These are phyloP conservation scores for Piezodorus guildinii DNA, from an alignment of 1,140 invertebrate species.

Conservation along the genomic window DNA sequence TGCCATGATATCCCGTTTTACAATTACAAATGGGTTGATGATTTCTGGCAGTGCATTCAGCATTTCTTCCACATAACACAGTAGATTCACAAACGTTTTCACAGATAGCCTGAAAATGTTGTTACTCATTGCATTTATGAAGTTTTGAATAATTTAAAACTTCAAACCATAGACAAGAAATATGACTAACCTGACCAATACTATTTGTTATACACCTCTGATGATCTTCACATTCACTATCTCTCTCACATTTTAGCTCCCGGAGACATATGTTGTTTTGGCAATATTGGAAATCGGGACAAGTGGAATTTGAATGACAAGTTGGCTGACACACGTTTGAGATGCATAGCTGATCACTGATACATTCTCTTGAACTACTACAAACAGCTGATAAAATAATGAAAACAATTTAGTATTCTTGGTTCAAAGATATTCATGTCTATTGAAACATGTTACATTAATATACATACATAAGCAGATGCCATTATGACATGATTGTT, in stretches of 20 bases:
- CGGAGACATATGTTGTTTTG: constrained; percentile 69
- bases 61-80: constrained; percentile 66
- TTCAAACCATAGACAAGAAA: not conserved
- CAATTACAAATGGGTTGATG: constrained; percentile 65
- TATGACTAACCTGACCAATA: constrained; percentile 42
- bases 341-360: constrained; percentile 67
- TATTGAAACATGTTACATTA: not conserved
- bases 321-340: constrained; percentile 66
- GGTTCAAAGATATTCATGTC: not conserved
- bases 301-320: constrained; percentile 60
- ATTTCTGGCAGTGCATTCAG: constrained; percentile 55
- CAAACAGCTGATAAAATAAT: constrained; percentile 45
- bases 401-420: not conserved
- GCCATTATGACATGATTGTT: constrained; percentile 65
- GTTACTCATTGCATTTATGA: not conserved
- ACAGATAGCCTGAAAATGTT: constrained; percentile 46
- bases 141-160: too few species aligned
- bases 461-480: constrained; percentile 55
- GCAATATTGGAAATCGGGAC: constrained; percentile 70
- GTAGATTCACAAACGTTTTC: constrained; percentile 50
- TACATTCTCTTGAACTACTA: constrained; percentile 62
- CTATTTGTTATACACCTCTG: constrained; percentile 56
- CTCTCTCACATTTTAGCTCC: constrained; percentile 55
- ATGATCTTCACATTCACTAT: constrained; percentile 54
- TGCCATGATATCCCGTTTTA: constrained; percentile 62